A percentile compares a stretch with the other conserved stretches of the same genome.
These are phyloP conservation scores for Brachypalpus laphriformis DNA, from an alignment of 2,888 invertebrate species.

Conservation along the genomic window DNA sequence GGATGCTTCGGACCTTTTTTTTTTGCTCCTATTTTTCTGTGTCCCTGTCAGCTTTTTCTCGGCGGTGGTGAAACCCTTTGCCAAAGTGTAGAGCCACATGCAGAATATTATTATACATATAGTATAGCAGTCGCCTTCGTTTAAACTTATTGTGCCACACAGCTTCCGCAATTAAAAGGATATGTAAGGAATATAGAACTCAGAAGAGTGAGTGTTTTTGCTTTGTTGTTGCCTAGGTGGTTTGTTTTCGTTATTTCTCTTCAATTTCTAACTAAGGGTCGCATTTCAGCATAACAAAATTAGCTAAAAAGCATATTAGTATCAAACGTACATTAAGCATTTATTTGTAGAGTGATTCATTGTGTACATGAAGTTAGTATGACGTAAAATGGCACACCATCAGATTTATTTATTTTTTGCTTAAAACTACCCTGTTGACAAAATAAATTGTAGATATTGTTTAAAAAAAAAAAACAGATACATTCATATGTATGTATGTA, in stretches of 20 bases:
- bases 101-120: slow-evolving; percentile 53
- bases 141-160: slow-evolving; percentile 49
- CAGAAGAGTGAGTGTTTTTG: slow-evolving; percentile 25
- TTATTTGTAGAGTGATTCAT: too few species aligned
- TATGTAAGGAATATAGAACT: too few species aligned
- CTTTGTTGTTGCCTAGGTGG: slow-evolving; percentile 28
- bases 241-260: slow-evolving; percentile 24
- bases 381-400: too few species aligned
- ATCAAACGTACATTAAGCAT: too few species aligned
- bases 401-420: too few species aligned
- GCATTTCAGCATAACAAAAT: background rate
- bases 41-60: slow-evolving; percentile 23
- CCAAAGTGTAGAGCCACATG: slow-evolving; percentile 50
- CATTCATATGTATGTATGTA: too few species aligned
- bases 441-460: too few species aligned
- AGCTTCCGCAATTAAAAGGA: slow-evolving; percentile 64
- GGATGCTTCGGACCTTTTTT: slow-evolving; percentile 2
- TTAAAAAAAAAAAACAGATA: too few species aligned
- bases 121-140: slow-evolving; percentile 43
- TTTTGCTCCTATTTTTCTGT: slow-evolving; percentile 1
- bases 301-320: too few species aligned
- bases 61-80: slow-evolving; percentile 30
- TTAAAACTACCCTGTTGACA: too few species aligned
- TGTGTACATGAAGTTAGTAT: too few species aligned
- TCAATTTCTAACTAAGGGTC: slow-evolving; percentile 35